Evolutionary conservation across 2,113 vertebrate genomes (phyloP).

Genomic region (Mola mola): DNA sequence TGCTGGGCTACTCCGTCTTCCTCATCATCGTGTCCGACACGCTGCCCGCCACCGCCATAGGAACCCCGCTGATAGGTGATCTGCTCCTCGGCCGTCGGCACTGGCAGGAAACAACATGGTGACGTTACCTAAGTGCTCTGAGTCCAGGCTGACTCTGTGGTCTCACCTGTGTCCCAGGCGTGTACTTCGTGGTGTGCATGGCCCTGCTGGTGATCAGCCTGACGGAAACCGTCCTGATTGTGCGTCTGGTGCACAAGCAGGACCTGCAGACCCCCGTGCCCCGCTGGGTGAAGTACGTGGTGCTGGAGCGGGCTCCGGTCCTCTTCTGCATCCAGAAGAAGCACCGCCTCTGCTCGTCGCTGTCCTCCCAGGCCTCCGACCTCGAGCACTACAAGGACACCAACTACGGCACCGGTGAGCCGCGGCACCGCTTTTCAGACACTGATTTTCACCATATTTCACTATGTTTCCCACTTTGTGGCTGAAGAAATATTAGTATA

Average conservation of each 20-base stretch:
- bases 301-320: conserved; percentile 83
- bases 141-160: too few relatives aligned
- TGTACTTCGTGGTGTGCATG: conserved; percentile 99
- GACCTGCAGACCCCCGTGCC: conserved; percentile 93
- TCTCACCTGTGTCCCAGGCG: conserved; percentile 75
- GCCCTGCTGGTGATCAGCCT: conserved; percentile 95
- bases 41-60: conserved; percentile 91
- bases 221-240: conserved; percentile 93
- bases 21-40: conserved; percentile 98
- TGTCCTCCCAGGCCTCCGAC: conserved; percentile 59
- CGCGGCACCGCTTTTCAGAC: too few relatives aligned
- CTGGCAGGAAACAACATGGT: too few relatives aligned
- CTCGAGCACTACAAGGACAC: conserved; percentile 77
- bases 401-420: conserved; percentile 75
- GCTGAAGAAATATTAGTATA: too few relatives aligned
- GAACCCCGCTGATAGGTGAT: conserved; percentile 93
- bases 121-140: too few relatives aligned
- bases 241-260: conserved; percentile 94
- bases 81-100: conserved; percentile 1
- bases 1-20: conserved; percentile 97
- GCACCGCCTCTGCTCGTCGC: conserved; percentile 73
- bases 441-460: too few relatives aligned
- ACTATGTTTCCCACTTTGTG: too few relatives aligned
- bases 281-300: conserved; percentile 86
- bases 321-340: conserved; percentile 88